phyloP scores from a whole-genome alignment of 2,113 vertebrate genomes.

The Hyaena hyaena region DNA sequence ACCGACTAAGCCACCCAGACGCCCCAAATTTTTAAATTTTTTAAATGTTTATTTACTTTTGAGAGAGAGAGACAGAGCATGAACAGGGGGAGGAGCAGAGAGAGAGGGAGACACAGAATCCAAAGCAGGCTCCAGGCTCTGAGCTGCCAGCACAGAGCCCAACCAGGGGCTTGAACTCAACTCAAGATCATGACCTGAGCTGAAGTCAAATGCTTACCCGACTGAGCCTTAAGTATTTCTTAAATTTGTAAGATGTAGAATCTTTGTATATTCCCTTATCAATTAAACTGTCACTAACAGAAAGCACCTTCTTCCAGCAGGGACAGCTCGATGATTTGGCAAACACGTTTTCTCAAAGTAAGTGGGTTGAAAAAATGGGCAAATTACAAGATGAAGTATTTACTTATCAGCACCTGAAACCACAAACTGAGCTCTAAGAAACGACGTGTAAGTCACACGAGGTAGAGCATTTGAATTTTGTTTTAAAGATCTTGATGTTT shows the following conservation, averaged over 20 bases:
- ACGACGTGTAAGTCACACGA: not conserved
- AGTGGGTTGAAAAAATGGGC: not conserved
- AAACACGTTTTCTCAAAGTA: not conserved
- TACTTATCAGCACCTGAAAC: slow-evolving; percentile 30
- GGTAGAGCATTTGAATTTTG: not conserved
- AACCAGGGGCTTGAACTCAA: too few species aligned
- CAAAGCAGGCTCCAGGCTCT: too few species aligned
- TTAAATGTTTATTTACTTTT: too few species aligned
- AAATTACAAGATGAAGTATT: not conserved
- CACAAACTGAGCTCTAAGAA: slow-evolving; percentile 4
- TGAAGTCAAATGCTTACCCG: too few species aligned
- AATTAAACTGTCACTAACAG: not conserved
- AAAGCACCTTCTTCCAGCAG: not conserved
- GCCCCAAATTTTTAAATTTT: not conserved
- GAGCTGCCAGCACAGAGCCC: too few species aligned
- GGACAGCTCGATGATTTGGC: not conserved
- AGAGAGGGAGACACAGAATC: too few species aligned
- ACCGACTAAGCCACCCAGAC: too few species aligned
- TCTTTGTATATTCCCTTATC: not conserved
- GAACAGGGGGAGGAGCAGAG: too few species aligned
- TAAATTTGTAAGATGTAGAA: not conserved
- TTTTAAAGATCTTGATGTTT: not conserved
- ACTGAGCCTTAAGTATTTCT: not conserved
- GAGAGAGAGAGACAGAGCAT: too few species aligned
- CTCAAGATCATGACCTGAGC: too few species aligned